A percentile compares a stretch with the other conserved stretches of the same genome.
These are phyloP conservation scores for Semicossyphus pulcher DNA, from an alignment of 2,113 vertebrate genomes.

Conservation along the genomic window DNA sequence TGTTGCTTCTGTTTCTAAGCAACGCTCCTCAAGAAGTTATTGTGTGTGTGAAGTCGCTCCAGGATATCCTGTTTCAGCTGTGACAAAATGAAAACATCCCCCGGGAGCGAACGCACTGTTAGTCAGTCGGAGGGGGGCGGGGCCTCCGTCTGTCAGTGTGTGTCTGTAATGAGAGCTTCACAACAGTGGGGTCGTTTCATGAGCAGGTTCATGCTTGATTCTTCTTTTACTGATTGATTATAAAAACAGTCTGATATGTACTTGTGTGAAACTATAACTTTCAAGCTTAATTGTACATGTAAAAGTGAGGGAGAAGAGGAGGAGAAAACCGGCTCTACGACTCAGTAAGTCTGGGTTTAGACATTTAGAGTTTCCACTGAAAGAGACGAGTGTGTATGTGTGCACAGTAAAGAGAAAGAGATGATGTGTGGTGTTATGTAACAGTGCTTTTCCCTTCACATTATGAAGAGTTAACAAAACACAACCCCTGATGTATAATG, in stretches of 20 bases:
- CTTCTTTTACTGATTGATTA: no score
- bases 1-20: slow-evolving; percentile 78
- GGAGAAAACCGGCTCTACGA: slow-evolving; percentile 29
- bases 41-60: slow-evolving; percentile 75
- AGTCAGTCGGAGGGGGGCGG: slow-evolving; percentile 7
- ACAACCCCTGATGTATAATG: no score
- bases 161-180: neutral
- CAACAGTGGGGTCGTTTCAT: neutral
- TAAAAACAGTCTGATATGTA: no score
- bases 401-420: neutral
- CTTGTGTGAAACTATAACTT: neutral
- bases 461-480: no score
- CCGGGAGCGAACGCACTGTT: slow-evolving; percentile 18
- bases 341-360: slow-evolving; percentile 15
- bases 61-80: slow-evolving; percentile 86
- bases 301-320: neutral
- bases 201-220: neutral
- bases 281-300: neutral
- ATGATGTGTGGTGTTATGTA: no score
- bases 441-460: no score
- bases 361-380: slow-evolving; percentile 5
- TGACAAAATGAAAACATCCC: slow-evolving; percentile 64
- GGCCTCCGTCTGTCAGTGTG: neutral
- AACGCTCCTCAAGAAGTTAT: slow-evolving; percentile 70
- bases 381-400: neutral